phyloP scores from a whole-genome alignment of 2,888 invertebrate genomes.

The Petrophora chlorosata region DNA sequence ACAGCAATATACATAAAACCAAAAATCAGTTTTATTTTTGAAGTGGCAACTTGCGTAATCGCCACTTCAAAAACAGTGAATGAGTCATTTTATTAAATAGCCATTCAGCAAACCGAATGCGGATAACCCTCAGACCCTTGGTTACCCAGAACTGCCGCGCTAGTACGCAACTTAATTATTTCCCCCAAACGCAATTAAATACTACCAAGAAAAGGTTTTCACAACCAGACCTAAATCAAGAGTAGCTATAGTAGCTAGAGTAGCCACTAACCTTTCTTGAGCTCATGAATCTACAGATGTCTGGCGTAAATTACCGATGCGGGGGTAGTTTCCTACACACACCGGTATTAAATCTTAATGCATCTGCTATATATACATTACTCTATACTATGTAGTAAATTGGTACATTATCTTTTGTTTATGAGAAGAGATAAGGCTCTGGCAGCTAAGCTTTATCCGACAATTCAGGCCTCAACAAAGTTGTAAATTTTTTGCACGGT shows the following conservation, averaged over 20 bases:
- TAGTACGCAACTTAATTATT: conserved; percentile 26
- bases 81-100: conserved; percentile 12
- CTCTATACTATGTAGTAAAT: no score
- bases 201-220: conserved; percentile 19
- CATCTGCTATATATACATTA: conserved; percentile 14
- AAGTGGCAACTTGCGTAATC: conserved; percentile 8
- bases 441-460: conserved; percentile 57
- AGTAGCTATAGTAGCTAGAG: no score
- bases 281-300: conserved; percentile 23
- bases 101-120: conserved; percentile 7
- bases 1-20: not conserved
- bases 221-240: conserved; percentile 24
- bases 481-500: conserved; percentile 70
- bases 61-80: conserved; percentile 12
- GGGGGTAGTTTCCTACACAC: conserved; percentile 15
- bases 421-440: conserved; percentile 57
- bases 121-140: conserved; percentile 19
- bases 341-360: conserved; percentile 17
- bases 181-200: conserved; percentile 20
- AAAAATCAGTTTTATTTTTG: not conserved
- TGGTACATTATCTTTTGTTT: conserved; percentile 41
- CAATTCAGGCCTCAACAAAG: conserved; percentile 58
- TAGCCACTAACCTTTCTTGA: conserved; percentile 17
- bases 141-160: conserved; percentile 23
- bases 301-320: conserved; percentile 25